Base-by-base conservation (phyloP, 2,113 vertebrate genomes). In the Dasypus novemcinctus region DNA sequence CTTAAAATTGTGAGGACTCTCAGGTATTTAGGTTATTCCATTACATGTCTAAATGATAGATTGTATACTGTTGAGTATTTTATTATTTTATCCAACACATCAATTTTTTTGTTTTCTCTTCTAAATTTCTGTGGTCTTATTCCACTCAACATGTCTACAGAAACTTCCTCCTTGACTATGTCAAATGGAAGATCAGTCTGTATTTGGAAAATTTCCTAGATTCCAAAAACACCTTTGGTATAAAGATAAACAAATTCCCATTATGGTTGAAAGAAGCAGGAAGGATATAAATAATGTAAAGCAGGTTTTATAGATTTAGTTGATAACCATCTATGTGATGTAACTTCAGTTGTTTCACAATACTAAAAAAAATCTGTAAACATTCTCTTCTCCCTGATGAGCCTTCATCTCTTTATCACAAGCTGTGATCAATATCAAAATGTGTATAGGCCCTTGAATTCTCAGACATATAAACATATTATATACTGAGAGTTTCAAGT, bases 401-500 rank as follows among this genome's bases (percentile, higher is more conserved):
- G 36, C 25, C 76, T 57, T 85, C 7, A 61, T 89, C 46, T 85
- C n/a, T 57, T 75, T 66, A 17, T 75, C 17, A 46, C 57, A 29
- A 95, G 43, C 14, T 89, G 93, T 82, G 36, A 72, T 88, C 54
- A 46, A 13, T 68, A 23, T 17, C 91, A 63, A 91, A 87, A 72
- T 72, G 33, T 71, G 5, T 20, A 66, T 49, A 90, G 31, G 20
- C 68, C 52, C 59, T 91, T 11, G 4, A 43, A 25, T 87, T 49
- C 31, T 95, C 23, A 13, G 29, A 49, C 36, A 64, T 0, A 11
- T 61, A 66, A 91, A 64, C 52, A 57, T 63, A 17, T 23, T 31
- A 9, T 61, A n/a, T 64, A 66, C 2, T 91, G 49, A 81, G 52
- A 59, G 52, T 94, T 81, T 88, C 10, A 83, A 64, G n/a, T 64